Evolutionary conservation across 1,140 invertebrate species (phyloP), one percentile per base, ranked within the genome.

Genomic region (Conus betulinus): DNA sequence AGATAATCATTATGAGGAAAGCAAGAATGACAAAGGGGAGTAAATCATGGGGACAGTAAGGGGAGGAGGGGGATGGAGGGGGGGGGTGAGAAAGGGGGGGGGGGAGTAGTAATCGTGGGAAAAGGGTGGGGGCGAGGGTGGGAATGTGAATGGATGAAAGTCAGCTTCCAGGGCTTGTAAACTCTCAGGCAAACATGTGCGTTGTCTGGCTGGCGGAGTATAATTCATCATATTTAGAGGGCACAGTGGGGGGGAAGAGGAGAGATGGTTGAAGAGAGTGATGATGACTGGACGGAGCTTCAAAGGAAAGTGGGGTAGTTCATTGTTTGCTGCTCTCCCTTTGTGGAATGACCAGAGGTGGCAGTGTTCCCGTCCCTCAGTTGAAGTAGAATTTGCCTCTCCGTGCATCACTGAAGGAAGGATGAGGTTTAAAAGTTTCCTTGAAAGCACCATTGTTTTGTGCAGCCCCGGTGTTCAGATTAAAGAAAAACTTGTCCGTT

Each of bases 1-100:
- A 84, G 82, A 84, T 53, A 63, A 84, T 84, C 53, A 84, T 60
- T 84, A 84, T 39, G 78, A 52, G 27, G 39, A 52, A 79, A 25
- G 78, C 7, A 60, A 60, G 15, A 60, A 60, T 60, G 57, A 60
- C 57, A 60, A 60, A 60, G 57, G 57, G 57, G 57, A 11, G 15
- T 60, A 60, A 60, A 60, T 60, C 57, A 60, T n/a, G n/a, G 78
- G 78, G 78, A 51, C 5, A n/a, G 78, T 5, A 25, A 25, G 5
- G 27, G 27, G 78, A 11, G 57, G 57, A 60, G 15, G 57, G 57
- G 57, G 57, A 5, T 8, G 57, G 55, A 13, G 55, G 55, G 13
- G 55, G 55, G 6, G 57, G 57, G 57, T 0, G 57, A 8, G 4
- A 15, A 11, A 60, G 57, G 57, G 4, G 15, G 57, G 8, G 4